Conservation (phyloP, 1,140 invertebrate species). For the Littorina saxatilis region DNA sequence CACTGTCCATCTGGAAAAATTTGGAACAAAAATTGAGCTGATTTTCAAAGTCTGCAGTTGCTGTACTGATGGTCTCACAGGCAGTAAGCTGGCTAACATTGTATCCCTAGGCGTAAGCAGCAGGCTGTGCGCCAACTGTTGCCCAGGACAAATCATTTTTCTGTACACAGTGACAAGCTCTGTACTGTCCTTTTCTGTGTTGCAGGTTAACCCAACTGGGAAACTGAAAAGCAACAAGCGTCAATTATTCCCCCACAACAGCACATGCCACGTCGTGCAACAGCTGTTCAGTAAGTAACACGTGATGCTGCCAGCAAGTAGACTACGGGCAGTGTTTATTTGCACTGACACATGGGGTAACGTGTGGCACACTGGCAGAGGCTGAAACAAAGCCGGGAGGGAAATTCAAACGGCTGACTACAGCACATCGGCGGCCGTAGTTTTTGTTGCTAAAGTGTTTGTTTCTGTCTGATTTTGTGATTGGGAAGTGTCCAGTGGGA, state of each 20-base stretch:
- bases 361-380: too few relatives aligned
- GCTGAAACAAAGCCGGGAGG: too few relatives aligned
- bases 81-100: too few relatives aligned
- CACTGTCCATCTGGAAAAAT: conserved; percentile 33
- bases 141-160: conserved; percentile 1
- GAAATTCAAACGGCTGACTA: too few relatives aligned
- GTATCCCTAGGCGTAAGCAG: neutral
- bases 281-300: neutral
- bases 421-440: too few relatives aligned
- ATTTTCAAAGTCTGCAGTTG: neutral
- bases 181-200: neutral
- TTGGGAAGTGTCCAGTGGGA: too few relatives aligned
- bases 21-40: neutral
- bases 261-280: conserved; percentile 2
- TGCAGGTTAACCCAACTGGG: neutral
- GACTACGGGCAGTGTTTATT: too few relatives aligned
- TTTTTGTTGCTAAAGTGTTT: too few relatives aligned
- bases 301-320: too few relatives aligned
- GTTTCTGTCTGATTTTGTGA: too few relatives aligned
- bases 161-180: neutral
- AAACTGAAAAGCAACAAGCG: neutral
- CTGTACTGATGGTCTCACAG: neutral
- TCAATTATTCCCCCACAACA: neutral
- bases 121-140: neutral
- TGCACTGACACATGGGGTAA: too few relatives aligned